phyloP scores from a whole-genome alignment of 2,113 vertebrate genomes.

The Catharus fuscescens region DNA sequence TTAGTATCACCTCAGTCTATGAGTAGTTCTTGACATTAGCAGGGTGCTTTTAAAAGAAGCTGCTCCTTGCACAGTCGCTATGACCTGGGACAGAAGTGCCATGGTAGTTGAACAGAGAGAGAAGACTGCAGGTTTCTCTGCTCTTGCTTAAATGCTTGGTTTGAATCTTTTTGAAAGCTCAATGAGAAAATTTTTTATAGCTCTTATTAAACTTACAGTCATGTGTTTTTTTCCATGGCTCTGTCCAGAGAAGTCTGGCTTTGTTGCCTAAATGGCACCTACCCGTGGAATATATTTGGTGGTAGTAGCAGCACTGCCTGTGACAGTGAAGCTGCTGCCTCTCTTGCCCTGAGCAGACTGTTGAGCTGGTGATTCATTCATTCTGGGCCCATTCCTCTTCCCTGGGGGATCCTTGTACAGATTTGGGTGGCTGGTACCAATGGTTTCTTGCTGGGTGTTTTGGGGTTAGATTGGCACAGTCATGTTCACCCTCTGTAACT shows the following conservation, averaged over 20 bases:
- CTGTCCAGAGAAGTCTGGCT: not conserved
- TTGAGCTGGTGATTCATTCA: not conserved
- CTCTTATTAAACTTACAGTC: not conserved
- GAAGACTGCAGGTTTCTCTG: not conserved
- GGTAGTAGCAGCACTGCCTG: fast-evolving
- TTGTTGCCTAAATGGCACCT: not conserved
- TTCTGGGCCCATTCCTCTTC: not conserved
- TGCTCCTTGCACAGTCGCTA: not conserved
- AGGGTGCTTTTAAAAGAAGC: not conserved
- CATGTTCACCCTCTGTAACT: not conserved
- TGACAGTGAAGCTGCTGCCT: not conserved
- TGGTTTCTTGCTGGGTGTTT: not conserved
- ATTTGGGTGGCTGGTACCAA: not conserved
- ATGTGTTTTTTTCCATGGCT: not conserved
- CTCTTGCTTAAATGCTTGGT: not conserved
- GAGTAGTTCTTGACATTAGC: not conserved
- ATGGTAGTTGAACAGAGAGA: not conserved
- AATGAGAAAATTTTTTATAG: not conserved
- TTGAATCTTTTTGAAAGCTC: not conserved
- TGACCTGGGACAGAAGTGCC: not conserved
- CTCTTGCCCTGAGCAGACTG: not conserved
- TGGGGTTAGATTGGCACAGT: not conserved
- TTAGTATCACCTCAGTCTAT: not conserved
- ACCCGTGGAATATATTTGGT: not conserved
- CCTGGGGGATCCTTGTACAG: fast-evolving